Conservation (phyloP, 2,888 invertebrate genomes). For the Apoda limacodes region DNA sequence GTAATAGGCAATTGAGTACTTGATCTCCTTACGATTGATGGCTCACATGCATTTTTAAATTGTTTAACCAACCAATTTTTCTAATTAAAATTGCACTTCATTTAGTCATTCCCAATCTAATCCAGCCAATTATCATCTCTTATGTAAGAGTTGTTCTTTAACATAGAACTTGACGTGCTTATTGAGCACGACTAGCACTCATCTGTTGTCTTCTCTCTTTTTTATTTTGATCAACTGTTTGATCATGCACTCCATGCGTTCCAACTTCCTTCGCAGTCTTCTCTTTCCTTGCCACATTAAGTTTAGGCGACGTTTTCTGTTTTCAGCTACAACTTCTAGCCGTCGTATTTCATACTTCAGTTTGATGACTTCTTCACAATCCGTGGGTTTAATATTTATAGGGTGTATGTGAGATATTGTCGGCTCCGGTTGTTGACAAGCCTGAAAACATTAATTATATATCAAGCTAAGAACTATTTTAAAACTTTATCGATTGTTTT, state of each 20-base stretch:
- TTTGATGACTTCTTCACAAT: constrained; percentile 39
- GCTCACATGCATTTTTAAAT: too few species aligned
- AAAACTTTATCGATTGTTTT: too few species aligned
- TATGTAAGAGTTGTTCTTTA: too few species aligned
- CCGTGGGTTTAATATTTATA: constrained; percentile 31
- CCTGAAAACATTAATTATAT: too few species aligned
- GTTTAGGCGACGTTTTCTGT: constrained; percentile 35
- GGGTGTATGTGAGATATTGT: constrained; percentile 33
- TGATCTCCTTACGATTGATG: too few species aligned
- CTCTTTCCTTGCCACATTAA: constrained; percentile 39
- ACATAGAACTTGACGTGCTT: constrained; percentile 2
- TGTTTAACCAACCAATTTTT: constrained; percentile 7
- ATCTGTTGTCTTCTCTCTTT: constrained; percentile 12
- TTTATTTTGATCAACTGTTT: constrained; percentile 39
- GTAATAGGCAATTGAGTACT: too few species aligned
- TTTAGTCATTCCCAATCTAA: too few species aligned
- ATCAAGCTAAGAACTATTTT: too few species aligned
- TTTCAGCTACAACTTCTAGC: constrained; percentile 40
- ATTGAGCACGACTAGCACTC: constrained; percentile 2
- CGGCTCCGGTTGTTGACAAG: constrained; percentile 37
- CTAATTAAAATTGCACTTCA: constrained; percentile 1
- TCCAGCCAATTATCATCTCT: too few species aligned
- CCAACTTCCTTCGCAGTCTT: constrained; percentile 35
- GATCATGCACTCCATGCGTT: constrained; percentile 34
- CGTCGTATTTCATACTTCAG: constrained; percentile 42